Base-by-base conservation (phyloP, 2,888 invertebrate species). In the Morinoia aosen region DNA sequence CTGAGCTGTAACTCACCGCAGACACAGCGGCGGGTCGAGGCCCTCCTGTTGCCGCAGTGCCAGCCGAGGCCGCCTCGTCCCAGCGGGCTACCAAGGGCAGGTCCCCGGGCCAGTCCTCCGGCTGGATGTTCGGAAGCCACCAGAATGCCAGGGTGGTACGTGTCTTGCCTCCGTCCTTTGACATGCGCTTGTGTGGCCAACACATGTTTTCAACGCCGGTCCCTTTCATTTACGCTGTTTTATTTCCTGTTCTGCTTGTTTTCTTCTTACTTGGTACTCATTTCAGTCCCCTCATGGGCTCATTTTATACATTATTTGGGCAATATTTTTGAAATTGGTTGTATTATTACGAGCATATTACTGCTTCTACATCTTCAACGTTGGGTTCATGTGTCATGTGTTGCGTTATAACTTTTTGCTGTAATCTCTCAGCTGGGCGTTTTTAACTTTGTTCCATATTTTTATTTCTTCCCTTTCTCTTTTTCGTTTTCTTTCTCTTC, bases 61-160 rank as follows among this genome's bases (percentile, higher is more conserved):
- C 91, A 93, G 33, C 16, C 95, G 96, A 39, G 96, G 95, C 40
- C 93, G 95, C 33, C 96, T 95, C 39, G 95, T 90, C 25, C 95
- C 95, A 25, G 91, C 95, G 56, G n/a, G 64, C 61, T 39, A 64
- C 88, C 56, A 93, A 95, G 40, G 39, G n/a, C 25, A n/a, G 64
- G 61, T 61, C 95, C 88, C 95, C 95, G 19, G 56, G 58, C 76
- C 90, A 93, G 88, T 57, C 88, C 40, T 95, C 96, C 33, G 96
- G 95, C 14, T 96, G 96, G 96, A 96, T 96, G 96, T 96, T 96
- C 76, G 96, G 96, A 48, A 95, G 95, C 88, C 96, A 96, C 95
- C 96, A 96, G 95, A 96, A 96, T 95, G 96, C 96, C 95, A 95
- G 96, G 76, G 96, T 96, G 96, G 96, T 96, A 96, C 95, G 96